These are phyloP conservation scores for Orchesellides sinensis DNA, from an alignment of 2,888 invertebrate species.

Conservation along the genomic window DNA sequence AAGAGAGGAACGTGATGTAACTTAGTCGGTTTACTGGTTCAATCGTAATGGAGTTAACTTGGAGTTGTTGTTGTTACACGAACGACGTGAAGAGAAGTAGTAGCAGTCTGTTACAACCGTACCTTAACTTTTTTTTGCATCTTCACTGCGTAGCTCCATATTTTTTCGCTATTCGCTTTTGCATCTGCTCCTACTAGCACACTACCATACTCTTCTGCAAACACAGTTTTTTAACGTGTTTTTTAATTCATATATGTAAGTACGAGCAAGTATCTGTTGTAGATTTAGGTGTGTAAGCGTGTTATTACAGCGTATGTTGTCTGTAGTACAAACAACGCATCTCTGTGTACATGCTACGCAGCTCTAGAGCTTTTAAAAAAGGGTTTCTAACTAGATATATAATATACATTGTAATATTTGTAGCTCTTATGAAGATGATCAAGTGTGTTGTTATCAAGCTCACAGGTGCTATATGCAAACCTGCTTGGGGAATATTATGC, in stretches of 20 bases:
- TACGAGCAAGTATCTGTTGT: too few species aligned
- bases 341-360: not conserved
- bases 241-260: too few species aligned
- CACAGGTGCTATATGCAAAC: not conserved
- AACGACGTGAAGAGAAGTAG: slow-evolving; percentile 50
- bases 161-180: slow-evolving; percentile 9
- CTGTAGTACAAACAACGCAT: too few species aligned
- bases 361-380: too few species aligned
- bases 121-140: slow-evolving; percentile 44
- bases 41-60: slow-evolving; percentile 39
- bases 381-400: too few species aligned
- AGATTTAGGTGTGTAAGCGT: not conserved
- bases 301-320: not conserved
- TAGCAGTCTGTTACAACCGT: slow-evolving; percentile 30
- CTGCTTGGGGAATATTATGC: not conserved
- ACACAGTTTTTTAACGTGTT: too few species aligned
- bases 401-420: too few species aligned
- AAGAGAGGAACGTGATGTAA: slow-evolving; percentile 62
- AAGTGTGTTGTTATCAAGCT: not conserved
- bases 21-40: slow-evolving; percentile 62
- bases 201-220: slow-evolving; percentile 40
- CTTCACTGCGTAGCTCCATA: not conserved
- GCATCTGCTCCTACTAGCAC: slow-evolving; percentile 21
- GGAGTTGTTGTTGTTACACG: slow-evolving; percentile 58
- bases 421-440: not conserved